Base-by-base conservation (phyloP, 2,797 vertebrate species). In the Gallirallus australis region DNA sequence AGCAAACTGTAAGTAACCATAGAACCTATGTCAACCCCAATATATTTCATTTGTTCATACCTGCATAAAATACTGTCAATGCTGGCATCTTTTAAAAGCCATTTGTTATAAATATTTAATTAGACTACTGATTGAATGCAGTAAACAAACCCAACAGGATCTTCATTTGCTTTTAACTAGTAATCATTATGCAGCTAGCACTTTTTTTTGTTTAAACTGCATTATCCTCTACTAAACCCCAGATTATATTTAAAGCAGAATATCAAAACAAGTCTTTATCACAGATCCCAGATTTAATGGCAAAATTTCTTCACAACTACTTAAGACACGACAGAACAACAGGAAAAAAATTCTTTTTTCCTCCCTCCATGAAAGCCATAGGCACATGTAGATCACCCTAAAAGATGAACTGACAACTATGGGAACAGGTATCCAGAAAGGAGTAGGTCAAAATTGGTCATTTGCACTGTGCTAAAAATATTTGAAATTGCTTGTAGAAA, bases 71-170 rank as follows among this genome's bases (percentile, higher is more conserved):
- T 42, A 59, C 12, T 14, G 87, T 79, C 89, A 91, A 52, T 90
- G 78, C 84, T 97, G 87, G 89, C 95, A 97, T 86, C 86, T 85
- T 86, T 96, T 91, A 95, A 97, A 96, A 86, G 86, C 15, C 68
- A 97, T 96, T 92, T 95, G 90, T 89, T 89, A 93, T 96, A 91
- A 97, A 95, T 97, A 95, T 78, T 97, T 97, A 92, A 98, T 97
- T 93, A 84, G 81, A 96, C 68, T 61, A 66, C 65, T 78, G 83
- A 61, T 68, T 31, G 42, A 94, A 94, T n/a, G 7, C 52, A 90
- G 59, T 82, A 95, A 96, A 94, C 91, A 65, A 72, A 70, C 50
- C 40, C 16, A 90, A 73, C 0, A 79, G 53, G 66, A 94, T 86
- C 73, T 87, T 95, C 25, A 82, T 94, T 97, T 96, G 63, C 61